phyloP scores from a whole-genome alignment of 2,888 invertebrate genomes.

The Plusia festucae region DNA sequence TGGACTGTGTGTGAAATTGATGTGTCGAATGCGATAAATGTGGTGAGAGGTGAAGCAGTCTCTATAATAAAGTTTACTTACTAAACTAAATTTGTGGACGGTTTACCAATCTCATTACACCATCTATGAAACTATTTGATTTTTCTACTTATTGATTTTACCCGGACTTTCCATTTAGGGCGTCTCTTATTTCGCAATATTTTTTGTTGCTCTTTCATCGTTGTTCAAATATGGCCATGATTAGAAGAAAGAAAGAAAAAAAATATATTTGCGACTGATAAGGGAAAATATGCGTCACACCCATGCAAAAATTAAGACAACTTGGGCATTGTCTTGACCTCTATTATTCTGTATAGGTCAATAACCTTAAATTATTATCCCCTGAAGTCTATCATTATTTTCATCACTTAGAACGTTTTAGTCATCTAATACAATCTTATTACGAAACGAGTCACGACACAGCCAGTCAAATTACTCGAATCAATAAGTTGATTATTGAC shows the following conservation, averaged over 20 bases:
- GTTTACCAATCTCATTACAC: too few species aligned
- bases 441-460: slow-evolving; percentile 17
- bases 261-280: too few species aligned
- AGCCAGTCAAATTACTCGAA: slow-evolving; percentile 36
- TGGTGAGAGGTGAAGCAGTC: background rate
- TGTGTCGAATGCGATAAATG: background rate
- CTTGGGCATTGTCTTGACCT: background rate
- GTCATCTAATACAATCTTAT: slow-evolving; percentile 15
- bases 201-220: too few species aligned
- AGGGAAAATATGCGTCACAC: too few species aligned
- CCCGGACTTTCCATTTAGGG: too few species aligned
- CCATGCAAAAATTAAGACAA: too few species aligned
- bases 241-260: too few species aligned
- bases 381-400: slow-evolving; percentile 18
- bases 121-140: too few species aligned
- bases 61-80: background rate
- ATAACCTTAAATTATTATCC: background rate
- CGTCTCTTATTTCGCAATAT: too few species aligned
- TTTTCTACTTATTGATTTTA: too few species aligned
- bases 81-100: too few species aligned
- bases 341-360: background rate
- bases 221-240: too few species aligned
- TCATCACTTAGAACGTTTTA: slow-evolving; percentile 17
- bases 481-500: slow-evolving; percentile 55
- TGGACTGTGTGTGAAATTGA: background rate